phyloP scores from a whole-genome alignment of 64 coral and sea anemone genomes.

The Montipora cactus region DNA sequence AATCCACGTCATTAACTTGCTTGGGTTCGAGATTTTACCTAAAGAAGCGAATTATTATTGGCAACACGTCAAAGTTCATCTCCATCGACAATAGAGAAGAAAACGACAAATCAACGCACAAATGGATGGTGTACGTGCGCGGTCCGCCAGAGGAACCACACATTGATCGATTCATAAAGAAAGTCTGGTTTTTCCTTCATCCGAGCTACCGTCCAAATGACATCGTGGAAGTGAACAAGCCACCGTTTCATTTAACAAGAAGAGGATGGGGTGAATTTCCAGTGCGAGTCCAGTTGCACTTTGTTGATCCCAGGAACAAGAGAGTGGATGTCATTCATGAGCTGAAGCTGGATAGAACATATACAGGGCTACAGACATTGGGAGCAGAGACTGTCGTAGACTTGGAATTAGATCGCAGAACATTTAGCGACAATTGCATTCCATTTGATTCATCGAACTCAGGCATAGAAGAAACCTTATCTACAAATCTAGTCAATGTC shows the following conservation, averaged over 20 bases:
- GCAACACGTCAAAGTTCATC: slow-evolving; percentile 98
- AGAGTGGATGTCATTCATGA: slow-evolving; percentile 97
- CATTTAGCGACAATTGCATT: slow-evolving; percentile 67
- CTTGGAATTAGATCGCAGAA: slow-evolving; percentile 88
- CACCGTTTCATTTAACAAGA: slow-evolving; percentile 95
- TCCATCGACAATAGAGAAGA: slow-evolving; percentile 82
- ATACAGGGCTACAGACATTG: slow-evolving; percentile 96
- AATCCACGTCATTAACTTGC: not conserved
- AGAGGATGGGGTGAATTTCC: slow-evolving; percentile 99
- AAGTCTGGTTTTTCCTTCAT: slow-evolving; percentile 99
- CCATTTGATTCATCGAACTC: not conserved
- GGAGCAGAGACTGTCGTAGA: slow-evolving; percentile 97
- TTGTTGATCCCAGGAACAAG: slow-evolving; percentile 92
- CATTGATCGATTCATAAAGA: slow-evolving; percentile 84
- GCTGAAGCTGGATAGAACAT: slow-evolving; percentile 92
- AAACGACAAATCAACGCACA: slow-evolving; percentile 97
- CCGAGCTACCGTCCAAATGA: slow-evolving; percentile 99
- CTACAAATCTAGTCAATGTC: not conserved
- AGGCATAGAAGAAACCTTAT: not conserved
- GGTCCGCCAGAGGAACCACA: slow-evolving; percentile 76
- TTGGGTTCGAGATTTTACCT: slow-evolving; percentile 93
- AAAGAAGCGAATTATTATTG: slow-evolving; percentile 93
- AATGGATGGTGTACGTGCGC: slow-evolving; percentile 99
- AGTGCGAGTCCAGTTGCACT: slow-evolving; percentile 92
- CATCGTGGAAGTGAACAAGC: slow-evolving; percentile 95